Evolutionary conservation across 2,113 vertebrate genomes (phyloP).

Genomic region (Tautogolabrus adspersus): DNA sequence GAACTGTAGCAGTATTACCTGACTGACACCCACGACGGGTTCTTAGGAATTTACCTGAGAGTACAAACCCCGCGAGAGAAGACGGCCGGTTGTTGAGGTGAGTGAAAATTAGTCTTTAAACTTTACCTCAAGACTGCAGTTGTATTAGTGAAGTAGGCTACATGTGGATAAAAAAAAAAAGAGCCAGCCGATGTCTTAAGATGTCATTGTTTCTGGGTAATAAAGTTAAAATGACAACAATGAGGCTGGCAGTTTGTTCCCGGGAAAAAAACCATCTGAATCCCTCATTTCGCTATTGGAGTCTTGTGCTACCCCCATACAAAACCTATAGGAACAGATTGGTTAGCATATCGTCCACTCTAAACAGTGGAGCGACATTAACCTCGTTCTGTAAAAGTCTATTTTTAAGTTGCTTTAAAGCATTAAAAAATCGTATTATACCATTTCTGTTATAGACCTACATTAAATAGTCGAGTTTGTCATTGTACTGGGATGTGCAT

Average conservation of each 20-base stretch:
- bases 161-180: too few relatives aligned
- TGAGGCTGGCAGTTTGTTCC: neutral
- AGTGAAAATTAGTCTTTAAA: slow-evolving; percentile 34
- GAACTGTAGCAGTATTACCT: slow-evolving; percentile 38
- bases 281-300: neutral
- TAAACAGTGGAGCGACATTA: too few relatives aligned
- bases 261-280: neutral
- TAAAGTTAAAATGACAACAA: neutral
- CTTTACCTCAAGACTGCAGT: neutral
- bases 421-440: neutral
- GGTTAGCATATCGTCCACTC: too few relatives aligned
- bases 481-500: neutral
- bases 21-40: slow-evolving; percentile 7
- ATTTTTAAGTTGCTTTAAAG: too few relatives aligned
- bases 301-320: neutral
- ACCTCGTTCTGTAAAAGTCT: too few relatives aligned
- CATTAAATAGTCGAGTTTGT: neutral
- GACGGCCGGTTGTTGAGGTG: slow-evolving; percentile 31
- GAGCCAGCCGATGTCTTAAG: accelerated
- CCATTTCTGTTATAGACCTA: neutral
- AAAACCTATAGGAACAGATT: neutral
- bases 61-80: neutral
- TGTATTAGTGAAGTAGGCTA: too few relatives aligned
- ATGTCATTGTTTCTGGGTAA: neutral
- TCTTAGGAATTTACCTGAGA: neutral